These are phyloP conservation scores for Pantala flavescens DNA, from an alignment of 1,140 invertebrate genomes.

Conservation along the genomic window DNA sequence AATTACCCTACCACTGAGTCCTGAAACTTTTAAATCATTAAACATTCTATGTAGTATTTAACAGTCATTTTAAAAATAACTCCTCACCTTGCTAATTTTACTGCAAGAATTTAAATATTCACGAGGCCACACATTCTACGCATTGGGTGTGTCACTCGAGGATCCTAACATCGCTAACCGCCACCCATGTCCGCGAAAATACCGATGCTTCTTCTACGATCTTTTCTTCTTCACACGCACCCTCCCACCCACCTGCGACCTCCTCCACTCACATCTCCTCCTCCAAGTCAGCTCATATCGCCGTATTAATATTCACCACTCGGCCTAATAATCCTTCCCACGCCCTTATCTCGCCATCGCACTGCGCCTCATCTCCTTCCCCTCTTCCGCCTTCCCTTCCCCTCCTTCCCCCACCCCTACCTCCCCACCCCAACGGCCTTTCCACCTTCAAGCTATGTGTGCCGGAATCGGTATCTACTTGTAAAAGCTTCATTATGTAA, in stretches of 20 bases:
- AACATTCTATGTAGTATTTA: no score
- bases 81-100: no score
- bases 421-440: background rate
- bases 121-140: no score
- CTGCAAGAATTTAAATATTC: no score
- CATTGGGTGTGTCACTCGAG: no score
- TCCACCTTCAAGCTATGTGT: no score
- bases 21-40: no score
- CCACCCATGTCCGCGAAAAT: background rate
- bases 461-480: no score
- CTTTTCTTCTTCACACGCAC: background rate
- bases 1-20: no score
- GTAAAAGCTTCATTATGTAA: no score
- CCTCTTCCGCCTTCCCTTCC: background rate
- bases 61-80: no score
- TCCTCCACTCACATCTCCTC: background rate
- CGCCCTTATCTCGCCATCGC: constrained; percentile 1
- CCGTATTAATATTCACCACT: constrained; percentile 9
- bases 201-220: background rate
- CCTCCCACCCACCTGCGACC: background rate
- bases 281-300: constrained; percentile 1
- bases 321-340: constrained; percentile 1
- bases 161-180: no score
- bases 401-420: background rate
- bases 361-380: background rate